phyloP scores from a whole-genome alignment of 2,113 vertebrate species.

The Petroica traversi region DNA sequence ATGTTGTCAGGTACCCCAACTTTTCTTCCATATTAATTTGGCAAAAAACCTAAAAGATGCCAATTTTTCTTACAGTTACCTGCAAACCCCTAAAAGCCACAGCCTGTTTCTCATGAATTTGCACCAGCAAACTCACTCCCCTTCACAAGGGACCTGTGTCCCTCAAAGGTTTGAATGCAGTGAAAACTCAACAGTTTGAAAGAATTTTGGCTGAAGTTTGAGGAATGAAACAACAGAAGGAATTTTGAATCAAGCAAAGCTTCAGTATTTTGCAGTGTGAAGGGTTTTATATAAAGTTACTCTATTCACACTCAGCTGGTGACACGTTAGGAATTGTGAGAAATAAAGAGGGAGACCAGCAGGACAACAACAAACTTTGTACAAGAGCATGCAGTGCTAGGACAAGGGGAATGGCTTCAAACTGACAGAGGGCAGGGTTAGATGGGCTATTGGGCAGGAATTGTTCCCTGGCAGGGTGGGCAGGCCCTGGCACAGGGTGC shows the following conservation, averaged over 20 bases:
- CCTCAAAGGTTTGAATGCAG: background rate
- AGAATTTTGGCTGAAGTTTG: background rate
- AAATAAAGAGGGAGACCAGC: background rate
- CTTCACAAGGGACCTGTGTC: background rate
- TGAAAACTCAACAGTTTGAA: constrained; percentile 3
- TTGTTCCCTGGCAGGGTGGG: background rate
- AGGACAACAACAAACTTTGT: background rate
- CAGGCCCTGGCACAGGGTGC: background rate
- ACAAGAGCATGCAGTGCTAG: background rate
- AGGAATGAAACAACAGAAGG: background rate
- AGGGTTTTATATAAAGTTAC: background rate
- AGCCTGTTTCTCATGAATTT: background rate
- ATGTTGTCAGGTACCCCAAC: background rate
- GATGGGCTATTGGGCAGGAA: rapidly evolving
- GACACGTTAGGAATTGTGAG: background rate
- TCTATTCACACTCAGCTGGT: background rate
- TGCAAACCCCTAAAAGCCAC: background rate
- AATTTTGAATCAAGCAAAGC: background rate
- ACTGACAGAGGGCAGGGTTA: background rate
- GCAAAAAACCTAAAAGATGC: background rate
- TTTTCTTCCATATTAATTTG: background rate
- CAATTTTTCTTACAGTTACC: background rate
- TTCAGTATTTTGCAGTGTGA: background rate
- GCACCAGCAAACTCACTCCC: background rate
- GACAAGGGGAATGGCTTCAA: background rate